phyloP scores from a whole-genome alignment of 2,113 vertebrate species.

The Chaetodon trifascialis region DNA sequence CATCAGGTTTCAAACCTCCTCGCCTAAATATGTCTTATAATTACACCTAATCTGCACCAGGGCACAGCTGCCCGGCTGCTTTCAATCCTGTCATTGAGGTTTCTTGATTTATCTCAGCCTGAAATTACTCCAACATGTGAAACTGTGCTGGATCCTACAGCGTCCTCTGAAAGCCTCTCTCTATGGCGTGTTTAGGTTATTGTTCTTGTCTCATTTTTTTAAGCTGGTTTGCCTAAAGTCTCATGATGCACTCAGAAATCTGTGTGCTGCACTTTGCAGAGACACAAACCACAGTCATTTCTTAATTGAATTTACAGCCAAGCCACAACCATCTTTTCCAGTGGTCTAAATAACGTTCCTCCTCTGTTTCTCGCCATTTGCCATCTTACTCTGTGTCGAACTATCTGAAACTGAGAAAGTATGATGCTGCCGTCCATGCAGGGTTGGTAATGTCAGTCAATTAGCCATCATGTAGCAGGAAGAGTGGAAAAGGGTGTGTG shows the following conservation, averaged over 20 bases:
- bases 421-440: neutral
- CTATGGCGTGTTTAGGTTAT: neutral
- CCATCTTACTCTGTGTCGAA: neutral
- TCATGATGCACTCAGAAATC: neutral
- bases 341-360: neutral
- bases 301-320: neutral
- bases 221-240: neutral
- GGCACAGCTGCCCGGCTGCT: constrained; percentile 42
- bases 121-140: constrained; percentile 70
- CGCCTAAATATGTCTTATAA: constrained; percentile 72
- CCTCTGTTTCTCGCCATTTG: neutral
- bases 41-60: constrained; percentile 58
- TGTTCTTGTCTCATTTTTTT: neutral
- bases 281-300: neutral
- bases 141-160: constrained; percentile 4
- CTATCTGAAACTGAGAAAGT: neutral
- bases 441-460: constrained; percentile 38
- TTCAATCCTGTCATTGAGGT: constrained; percentile 74
- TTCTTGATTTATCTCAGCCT: constrained; percentile 50
- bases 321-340: neutral
- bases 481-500: constrained; percentile 48
- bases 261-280: neutral
- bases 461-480: constrained; percentile 51
- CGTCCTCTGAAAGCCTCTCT: constrained; percentile 4
- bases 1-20: constrained; percentile 50